phyloP scores from a whole-genome alignment of 2,113 vertebrate genomes.

The Pangasianodon hypophthalmus region DNA sequence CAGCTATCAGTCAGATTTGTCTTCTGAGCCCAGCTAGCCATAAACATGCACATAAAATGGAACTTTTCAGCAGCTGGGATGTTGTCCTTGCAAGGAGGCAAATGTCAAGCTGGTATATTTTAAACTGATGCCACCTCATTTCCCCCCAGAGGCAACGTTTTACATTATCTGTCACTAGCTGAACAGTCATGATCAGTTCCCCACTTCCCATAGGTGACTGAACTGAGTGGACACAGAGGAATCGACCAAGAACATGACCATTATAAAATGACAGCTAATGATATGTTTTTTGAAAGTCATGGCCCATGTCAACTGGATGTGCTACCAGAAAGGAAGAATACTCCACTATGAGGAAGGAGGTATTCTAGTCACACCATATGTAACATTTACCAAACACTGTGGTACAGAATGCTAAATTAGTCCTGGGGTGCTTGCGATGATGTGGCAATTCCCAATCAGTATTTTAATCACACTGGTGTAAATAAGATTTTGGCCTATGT shows the following conservation, averaged over 20 bases:
- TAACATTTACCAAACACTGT: not conserved
- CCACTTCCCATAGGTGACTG: conserved; percentile 7
- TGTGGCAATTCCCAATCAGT: not conserved
- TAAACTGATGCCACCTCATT: conserved; percentile 59
- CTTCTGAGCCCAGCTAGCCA: conserved; percentile 63
- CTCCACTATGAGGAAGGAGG: not conserved
- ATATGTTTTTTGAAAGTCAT: not conserved
- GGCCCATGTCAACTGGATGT: not conserved
- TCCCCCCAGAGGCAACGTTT: conserved; percentile 34
- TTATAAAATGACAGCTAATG: conserved; percentile 17
- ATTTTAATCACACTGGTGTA: not conserved
- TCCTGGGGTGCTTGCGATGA: not conserved
- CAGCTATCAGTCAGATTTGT: conserved; percentile 64
- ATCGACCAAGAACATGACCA: not conserved
- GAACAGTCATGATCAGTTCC: conserved; percentile 45
- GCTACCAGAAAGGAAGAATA: not conserved
- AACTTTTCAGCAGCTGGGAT: conserved; percentile 71
- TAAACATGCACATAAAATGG: conserved; percentile 73
- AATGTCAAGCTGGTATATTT: conserved; percentile 73
- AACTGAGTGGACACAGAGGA: conserved; percentile 22
- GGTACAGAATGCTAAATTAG: not conserved
- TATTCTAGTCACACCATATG: not conserved
- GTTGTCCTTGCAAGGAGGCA: conserved; percentile 69
- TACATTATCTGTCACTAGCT: conserved; percentile 62
- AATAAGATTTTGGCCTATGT: not conserved